phyloP scores from a whole-genome alignment of 2,888 invertebrate genomes.

The Chymomyza caudatula region DNA sequence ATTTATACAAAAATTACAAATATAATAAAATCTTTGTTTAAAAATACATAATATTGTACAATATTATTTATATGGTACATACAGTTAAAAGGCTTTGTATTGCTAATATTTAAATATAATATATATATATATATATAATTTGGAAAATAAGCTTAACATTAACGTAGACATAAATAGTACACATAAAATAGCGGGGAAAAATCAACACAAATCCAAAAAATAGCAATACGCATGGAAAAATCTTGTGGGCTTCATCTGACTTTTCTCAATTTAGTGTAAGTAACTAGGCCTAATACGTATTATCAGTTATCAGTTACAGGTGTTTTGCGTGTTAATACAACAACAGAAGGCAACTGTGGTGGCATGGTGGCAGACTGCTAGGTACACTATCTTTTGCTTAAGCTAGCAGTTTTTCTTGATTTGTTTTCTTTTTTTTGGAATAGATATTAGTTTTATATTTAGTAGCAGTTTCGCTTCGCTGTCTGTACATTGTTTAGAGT shows the following conservation, averaged over 20 bases:
- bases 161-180: constrained; percentile 31
- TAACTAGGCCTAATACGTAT: constrained; percentile 51
- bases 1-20: constrained; percentile 36
- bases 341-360: constrained; percentile 52
- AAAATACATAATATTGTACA: constrained; percentile 59
- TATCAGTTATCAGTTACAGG: constrained; percentile 4
- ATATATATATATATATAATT: constrained; percentile 43
- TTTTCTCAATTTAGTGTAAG: constrained; percentile 34
- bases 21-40: constrained; percentile 63
- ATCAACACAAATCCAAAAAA: neutral
- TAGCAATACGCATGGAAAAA: constrained; percentile 11
- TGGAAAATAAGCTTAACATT: constrained; percentile 48
- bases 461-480: constrained; percentile 39
- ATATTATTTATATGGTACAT: constrained; percentile 44
- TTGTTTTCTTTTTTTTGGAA: constrained; percentile 29
- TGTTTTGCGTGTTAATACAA: constrained; percentile 27
- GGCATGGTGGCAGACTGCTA: constrained; percentile 34
- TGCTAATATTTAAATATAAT: constrained; percentile 57
- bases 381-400: constrained; percentile 61
- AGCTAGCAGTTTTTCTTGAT: constrained; percentile 23
- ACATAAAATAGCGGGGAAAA: constrained; percentile 2
- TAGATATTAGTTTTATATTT: constrained; percentile 36
- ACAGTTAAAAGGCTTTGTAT: constrained; percentile 28
- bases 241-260: constrained; percentile 18
- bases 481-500: constrained; percentile 82